Percentiles rank a stretch among this genome's conserved stretches.
Conservation (phyloP, 2,888 invertebrate species). For the Pharmacophagus antenor region DNA sequence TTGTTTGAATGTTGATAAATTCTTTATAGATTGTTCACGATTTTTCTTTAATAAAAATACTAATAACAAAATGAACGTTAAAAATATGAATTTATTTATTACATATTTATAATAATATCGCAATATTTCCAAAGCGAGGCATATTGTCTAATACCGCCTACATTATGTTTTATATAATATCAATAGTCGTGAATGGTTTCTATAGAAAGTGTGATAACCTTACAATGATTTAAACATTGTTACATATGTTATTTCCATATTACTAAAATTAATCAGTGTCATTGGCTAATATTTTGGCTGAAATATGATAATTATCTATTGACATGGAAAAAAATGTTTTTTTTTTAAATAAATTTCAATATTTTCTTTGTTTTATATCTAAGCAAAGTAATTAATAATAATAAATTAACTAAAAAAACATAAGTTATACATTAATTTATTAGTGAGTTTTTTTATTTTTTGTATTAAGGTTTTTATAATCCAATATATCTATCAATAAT, state of each 20-base stretch:
- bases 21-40: neutral
- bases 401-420: too few relatives aligned
- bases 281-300: neutral
- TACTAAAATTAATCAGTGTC: neutral
- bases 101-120: neutral
- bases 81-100: neutral
- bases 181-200: constrained; percentile 12
- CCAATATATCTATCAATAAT: neutral
- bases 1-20: neutral
- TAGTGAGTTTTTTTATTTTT: too few relatives aligned
- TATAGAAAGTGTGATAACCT: constrained; percentile 13
- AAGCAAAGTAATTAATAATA: too few relatives aligned
- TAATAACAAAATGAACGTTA: too few relatives aligned
- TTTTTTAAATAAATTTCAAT: too few relatives aligned
- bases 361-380: too few relatives aligned
- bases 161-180: constrained; percentile 13
- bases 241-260: neutral
- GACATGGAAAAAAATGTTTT: too few relatives aligned
- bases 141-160: constrained; percentile 7
- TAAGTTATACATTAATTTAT: too few relatives aligned
- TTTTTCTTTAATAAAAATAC: neutral
- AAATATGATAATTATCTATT: neutral
- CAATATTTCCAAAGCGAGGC: neutral
- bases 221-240: constrained; percentile 8
- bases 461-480: neutral